These are phyloP conservation scores for Malurus splendens DNA, from an alignment of 2,797 vertebrate species.

Conservation along the genomic window DNA sequence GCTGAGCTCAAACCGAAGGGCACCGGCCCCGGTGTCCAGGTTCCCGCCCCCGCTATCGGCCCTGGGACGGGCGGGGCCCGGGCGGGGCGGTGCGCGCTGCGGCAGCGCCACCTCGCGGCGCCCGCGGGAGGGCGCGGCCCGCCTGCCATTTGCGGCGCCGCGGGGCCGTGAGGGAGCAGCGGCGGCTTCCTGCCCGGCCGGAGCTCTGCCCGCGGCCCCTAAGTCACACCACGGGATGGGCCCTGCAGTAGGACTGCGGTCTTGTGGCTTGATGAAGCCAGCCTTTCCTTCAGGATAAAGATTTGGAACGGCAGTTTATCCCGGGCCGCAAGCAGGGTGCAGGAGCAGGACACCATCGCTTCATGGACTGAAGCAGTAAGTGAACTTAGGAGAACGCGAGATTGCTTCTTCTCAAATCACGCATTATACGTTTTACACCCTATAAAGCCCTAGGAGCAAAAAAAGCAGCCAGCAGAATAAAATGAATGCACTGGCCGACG, in stretches of 20 bases:
- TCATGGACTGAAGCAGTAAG: not conserved
- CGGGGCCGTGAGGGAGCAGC: not conserved
- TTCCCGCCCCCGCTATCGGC: not conserved
- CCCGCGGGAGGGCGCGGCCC: not conserved
- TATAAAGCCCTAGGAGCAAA: not conserved
- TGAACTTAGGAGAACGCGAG: not conserved
- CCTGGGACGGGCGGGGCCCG: not conserved
- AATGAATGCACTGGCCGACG: not conserved
- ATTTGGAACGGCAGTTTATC: not conserved
- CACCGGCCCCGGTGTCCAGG: accelerated
- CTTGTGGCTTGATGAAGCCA: too few species aligned
- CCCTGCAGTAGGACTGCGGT: not conserved
- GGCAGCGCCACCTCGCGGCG: not conserved
- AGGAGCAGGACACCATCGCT: not conserved
- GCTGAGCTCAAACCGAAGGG: not conserved
- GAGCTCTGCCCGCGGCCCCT: too few species aligned
- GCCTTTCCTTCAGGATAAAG: not conserved
- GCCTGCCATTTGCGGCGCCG: not conserved
- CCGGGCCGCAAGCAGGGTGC: not conserved
- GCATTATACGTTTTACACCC: not conserved
- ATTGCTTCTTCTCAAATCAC: not conserved
- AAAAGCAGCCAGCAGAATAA: not conserved
- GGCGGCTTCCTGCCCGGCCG: too few species aligned
- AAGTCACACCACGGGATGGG: not conserved
- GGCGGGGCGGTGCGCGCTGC: not conserved